These are phyloP conservation scores for Episyrphus balteatus DNA, from an alignment of 1,140 invertebrate species.

Conservation along the genomic window DNA sequence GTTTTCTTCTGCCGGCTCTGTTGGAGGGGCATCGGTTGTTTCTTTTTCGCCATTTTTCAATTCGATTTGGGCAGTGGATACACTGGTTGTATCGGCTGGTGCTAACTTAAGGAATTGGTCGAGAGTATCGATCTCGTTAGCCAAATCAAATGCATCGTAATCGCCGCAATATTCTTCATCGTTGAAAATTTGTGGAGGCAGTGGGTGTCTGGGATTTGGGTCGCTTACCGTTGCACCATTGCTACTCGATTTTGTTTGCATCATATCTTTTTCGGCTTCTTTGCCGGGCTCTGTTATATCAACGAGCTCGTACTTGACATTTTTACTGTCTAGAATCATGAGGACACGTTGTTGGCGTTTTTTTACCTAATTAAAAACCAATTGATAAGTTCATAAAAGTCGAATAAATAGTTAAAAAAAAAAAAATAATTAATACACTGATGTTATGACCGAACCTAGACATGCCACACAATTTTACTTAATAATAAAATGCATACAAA, in stretches of 20 bases:
- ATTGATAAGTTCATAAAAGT: background rate
- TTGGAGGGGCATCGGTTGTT: background rate
- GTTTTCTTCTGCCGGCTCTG: slow-evolving; percentile 17
- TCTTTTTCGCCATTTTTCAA: slow-evolving; percentile 23
- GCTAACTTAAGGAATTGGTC: slow-evolving; percentile 71
- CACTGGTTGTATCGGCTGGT: slow-evolving; percentile 35
- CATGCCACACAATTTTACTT: background rate
- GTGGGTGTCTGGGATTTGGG: slow-evolving; percentile 44
- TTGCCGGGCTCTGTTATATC: slow-evolving; percentile 87
- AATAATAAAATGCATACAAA: too few species aligned
- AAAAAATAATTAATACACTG: too few species aligned
- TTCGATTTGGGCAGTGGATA: slow-evolving; percentile 38
- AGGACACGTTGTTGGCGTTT: slow-evolving; percentile 84
- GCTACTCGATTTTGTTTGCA: slow-evolving; percentile 77
- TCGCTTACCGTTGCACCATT: slow-evolving; percentile 58
- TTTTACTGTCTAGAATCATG: slow-evolving; percentile 85
- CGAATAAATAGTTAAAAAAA: too few species aligned
- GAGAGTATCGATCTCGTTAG: slow-evolving; percentile 82
- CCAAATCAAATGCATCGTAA: slow-evolving; percentile 84
- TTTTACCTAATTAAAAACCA: slow-evolving; percentile 58
- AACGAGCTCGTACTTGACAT: slow-evolving; percentile 74
- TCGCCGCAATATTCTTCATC: slow-evolving; percentile 88
- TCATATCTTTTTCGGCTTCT: slow-evolving; percentile 81
- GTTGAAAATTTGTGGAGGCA: slow-evolving; percentile 91
- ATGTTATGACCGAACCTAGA: slow-evolving; percentile 9